Evolutionary conservation across 2,113 vertebrate genomes (phyloP), one percentile per base, ranked within the genome.

Genomic region (Macaca fascicularis): DNA sequence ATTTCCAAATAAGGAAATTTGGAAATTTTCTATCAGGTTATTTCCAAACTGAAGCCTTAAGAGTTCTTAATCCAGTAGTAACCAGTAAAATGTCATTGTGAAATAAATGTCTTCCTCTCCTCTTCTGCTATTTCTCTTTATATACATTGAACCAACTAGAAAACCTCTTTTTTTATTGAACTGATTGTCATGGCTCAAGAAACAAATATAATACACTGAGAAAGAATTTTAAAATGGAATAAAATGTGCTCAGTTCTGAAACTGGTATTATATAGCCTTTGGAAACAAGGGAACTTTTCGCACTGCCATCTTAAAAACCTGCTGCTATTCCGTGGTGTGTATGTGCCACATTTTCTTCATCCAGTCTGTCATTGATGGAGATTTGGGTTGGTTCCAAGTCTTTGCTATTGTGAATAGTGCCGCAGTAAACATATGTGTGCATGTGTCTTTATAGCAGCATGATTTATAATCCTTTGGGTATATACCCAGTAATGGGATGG

Each of bases 181-280:
- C 40, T 45, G 50, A 55, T 78, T 85, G 48, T 82, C 35, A 0
- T 79, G 48, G 40, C 70, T 55, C 19, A 90, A 76, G 38, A 89
- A 87, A 27, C 30, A 48, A 50, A 40, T n/a, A 12, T 32, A 90
- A 90, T 59, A 84, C 11, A 57, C 43, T 35, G 22, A 38, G 35
- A 78, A 84, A 61, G 70, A 84, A 93, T 82, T 85, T 84, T 76
- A 52, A 64, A 70, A 43, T 93, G 11, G 70, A 89, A 95, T 57
- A 78, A 64, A 87, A 80, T 76, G 10, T 70, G 5, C 78, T 57
- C 48, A 25, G 8, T 79, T 55, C 43, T 76, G 38, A 70, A 69
- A n/a, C 9, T 48, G 52, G 87, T 67, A 11, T 69, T 70, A 27
- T 38, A 27, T 61, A 38, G 76, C 45, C 55, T 35, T 95, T 81